A percentile compares a stretch with the other conserved stretches of the same genome.
These are phyloP conservation scores for Apaloderma vittatum DNA, from an alignment of 2,113 vertebrate species.

Conservation along the genomic window DNA sequence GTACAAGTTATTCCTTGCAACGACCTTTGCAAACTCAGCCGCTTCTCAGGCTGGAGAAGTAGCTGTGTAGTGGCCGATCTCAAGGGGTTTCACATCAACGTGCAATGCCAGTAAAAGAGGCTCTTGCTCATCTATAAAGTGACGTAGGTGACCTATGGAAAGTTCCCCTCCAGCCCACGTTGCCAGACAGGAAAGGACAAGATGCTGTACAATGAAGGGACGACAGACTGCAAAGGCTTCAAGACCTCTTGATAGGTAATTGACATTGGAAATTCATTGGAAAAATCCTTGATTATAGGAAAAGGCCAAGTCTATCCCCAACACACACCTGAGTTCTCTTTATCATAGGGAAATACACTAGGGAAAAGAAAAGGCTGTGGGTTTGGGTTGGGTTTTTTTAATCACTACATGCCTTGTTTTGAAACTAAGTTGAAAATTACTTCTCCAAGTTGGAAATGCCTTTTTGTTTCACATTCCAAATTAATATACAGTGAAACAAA, in stretches of 20 bases:
- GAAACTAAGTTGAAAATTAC: slow-evolving; percentile 18
- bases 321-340: background rate
- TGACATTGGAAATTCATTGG: background rate
- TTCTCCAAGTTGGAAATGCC: slow-evolving; percentile 5
- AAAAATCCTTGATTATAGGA: background rate
- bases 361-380: background rate
- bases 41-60: background rate
- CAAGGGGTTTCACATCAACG: background rate
- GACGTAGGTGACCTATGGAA: fast-evolving
- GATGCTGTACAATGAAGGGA: background rate
- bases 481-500: slow-evolving; percentile 10
- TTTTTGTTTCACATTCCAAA: slow-evolving; percentile 5
- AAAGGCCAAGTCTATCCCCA: background rate
- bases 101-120: background rate
- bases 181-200: background rate
- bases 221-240: background rate
- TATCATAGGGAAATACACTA: background rate
- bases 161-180: background rate
- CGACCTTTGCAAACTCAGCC: background rate
- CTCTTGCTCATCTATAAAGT: background rate
- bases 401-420: background rate
- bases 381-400: background rate
- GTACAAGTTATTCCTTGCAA: background rate
- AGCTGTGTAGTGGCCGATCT: background rate
- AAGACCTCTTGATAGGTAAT: background rate